Conservation (phyloP, 2,888 invertebrate species). For the Polydrusus cervinus region DNA sequence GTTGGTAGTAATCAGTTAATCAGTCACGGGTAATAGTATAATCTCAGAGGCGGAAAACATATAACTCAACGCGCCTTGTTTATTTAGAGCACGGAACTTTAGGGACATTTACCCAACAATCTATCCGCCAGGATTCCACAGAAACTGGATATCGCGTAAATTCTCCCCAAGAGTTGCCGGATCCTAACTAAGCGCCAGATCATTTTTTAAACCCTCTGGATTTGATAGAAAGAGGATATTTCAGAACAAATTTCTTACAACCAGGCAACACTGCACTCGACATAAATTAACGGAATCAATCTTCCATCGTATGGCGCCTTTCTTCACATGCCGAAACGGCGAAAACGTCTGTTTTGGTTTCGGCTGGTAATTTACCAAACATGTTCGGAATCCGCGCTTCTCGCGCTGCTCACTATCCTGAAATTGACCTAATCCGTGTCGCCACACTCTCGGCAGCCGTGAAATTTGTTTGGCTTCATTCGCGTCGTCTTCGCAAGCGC, state of each 20-base stretch:
- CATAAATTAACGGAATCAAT: constrained; percentile 2
- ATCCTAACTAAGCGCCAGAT: too few species aligned
- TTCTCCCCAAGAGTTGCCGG: too few species aligned
- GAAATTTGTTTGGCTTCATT: constrained; percentile 10
- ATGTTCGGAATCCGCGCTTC: constrained; percentile 9
- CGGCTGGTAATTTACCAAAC: constrained; percentile 10
- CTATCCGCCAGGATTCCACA: too few species aligned
- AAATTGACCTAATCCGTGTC: constrained; percentile 30
- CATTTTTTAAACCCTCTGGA: too few species aligned
- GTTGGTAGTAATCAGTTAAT: too few species aligned
- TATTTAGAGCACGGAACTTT: too few species aligned
- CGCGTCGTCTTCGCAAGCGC: constrained; percentile 4
- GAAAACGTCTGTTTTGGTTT: constrained; percentile 22
- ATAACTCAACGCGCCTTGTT: too few species aligned
- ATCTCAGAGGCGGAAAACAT: too few species aligned
- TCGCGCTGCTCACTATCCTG: constrained; percentile 5
- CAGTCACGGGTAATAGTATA: too few species aligned
- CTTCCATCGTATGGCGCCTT: constrained; percentile 6
- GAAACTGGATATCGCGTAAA: too few species aligned
- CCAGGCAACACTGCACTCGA: constrained; percentile 5
- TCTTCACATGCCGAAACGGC: constrained; percentile 21
- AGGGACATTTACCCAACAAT: too few species aligned
- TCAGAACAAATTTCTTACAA: not conserved
- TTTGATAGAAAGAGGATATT: too few species aligned
- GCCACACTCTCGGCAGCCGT: constrained; percentile 7